Base-by-base conservation (phyloP, 2,113 vertebrate species). In the Illadopsis cleaveri region DNA sequence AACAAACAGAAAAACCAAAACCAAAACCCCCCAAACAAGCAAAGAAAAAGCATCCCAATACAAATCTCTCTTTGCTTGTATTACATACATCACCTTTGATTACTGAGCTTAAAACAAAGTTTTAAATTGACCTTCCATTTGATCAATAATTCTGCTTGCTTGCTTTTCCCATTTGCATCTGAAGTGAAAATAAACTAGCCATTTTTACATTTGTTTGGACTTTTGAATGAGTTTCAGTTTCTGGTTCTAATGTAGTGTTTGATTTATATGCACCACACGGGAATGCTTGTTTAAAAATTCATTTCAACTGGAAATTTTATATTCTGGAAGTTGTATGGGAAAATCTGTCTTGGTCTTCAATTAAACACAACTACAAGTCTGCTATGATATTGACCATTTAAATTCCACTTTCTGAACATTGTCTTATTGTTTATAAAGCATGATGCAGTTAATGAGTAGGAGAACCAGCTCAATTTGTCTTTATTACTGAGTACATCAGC, bases 391-490 rank as follows among this genome's bases (percentile, higher is more conserved):
- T 38, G 27, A 31, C 47, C 42, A 31, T 80, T 93, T 69, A 88
- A 85, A 82, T 73, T 68, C 33, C 20, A 35, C 19, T 89, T 80
- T 79, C 70, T 76, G 70, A 94, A 91, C 5, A 66, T 24, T 75
- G 25, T 54, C 77, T 91, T 69, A 72, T 53, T 89, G 73, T 92
- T 96, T 89, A 92, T 50, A 92, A 91, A 91, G 61, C 57, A 93
- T 77, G 82, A 86, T 60, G 31, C 37, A 94, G 78, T 35, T 89
- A 87, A 94, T 44, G 57, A 96, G 79, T 40, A 86, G 56, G 91
- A 95, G 45, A 93, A 91, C 31, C 60, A 66, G 71, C 81, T 92
- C 81, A 92, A 91, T 97, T 97, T 95, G 57, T 96, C 94, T 95
- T 96, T 92, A 83, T 96, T 96, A 93, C 53, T 40, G 64, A 86